Evolutionary conservation across 2,888 invertebrate species (phyloP).

Genomic region (Andrena chrysosceles): DNA sequence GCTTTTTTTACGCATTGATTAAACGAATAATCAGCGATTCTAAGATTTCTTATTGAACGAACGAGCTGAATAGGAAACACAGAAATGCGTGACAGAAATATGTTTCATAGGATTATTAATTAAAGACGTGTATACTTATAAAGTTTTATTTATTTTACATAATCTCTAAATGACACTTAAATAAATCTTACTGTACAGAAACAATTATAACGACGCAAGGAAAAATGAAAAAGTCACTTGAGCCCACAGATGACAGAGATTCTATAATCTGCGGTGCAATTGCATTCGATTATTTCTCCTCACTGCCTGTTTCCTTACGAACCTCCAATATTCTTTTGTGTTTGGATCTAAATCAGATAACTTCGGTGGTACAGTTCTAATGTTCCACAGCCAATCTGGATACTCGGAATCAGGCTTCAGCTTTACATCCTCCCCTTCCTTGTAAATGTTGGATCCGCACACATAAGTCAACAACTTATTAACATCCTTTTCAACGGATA

Average conservation of each 20-base stretch:
- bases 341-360: slow-evolving; percentile 92
- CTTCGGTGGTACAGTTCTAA: slow-evolving; percentile 88
- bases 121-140: slow-evolving; percentile 1
- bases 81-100: background rate
- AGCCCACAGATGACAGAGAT: background rate
- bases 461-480: slow-evolving; percentile 90
- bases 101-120: background rate
- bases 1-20: background rate
- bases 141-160: slow-evolving; percentile 23
- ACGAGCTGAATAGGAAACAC: too few relatives aligned
- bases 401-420: slow-evolving; percentile 92
- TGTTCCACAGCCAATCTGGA: slow-evolving; percentile 96
- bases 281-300: slow-evolving; percentile 87
- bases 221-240: background rate
- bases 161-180: slow-evolving; percentile 10
- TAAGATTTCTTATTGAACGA: too few relatives aligned
- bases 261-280: slow-evolving; percentile 86
- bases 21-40: background rate
- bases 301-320: slow-evolving; percentile 89
- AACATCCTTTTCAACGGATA: slow-evolving; percentile 95
- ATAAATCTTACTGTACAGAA: background rate
- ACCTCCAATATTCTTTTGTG: slow-evolving; percentile 93
- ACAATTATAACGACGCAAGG: background rate
- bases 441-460: slow-evolving; percentile 94
- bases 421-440: slow-evolving; percentile 93